phyloP scores from a whole-genome alignment of 1,140 invertebrate species.

The Platorchestia sp. region DNA sequence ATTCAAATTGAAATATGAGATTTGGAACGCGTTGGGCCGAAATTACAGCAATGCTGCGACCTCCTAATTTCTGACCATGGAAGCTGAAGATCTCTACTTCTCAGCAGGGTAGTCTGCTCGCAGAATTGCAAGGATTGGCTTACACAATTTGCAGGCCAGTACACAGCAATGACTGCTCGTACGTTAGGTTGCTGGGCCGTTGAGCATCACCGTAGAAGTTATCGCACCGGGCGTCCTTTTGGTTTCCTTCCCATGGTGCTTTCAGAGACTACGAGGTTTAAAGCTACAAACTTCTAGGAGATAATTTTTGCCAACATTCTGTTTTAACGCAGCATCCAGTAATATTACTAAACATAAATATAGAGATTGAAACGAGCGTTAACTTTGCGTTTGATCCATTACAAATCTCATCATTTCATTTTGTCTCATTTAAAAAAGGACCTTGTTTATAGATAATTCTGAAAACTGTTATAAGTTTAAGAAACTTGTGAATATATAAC shows the following conservation, averaged over 20 bases:
- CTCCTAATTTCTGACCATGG: not conserved
- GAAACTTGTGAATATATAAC: no score
- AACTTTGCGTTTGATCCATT: no score
- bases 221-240: not conserved
- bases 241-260: not conserved
- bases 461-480: no score
- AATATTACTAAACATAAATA: no score
- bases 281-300: not conserved
- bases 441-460: no score
- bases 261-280: not conserved
- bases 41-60: not conserved
- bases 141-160: not conserved
- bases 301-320: no score
- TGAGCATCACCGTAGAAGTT: not conserved
- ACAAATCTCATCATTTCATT: no score
- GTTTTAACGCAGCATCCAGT: no score
- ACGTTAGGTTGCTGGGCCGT: not conserved
- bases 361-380: no score
- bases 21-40: not conserved
- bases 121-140: not conserved
- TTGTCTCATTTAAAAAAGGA: no score
- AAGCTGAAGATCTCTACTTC: not conserved
- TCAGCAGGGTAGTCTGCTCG: not conserved
- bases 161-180: not conserved
- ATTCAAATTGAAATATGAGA: not conserved